Evolutionary conservation across 2,797 vertebrate species (phyloP), one percentile per base, ranked within the genome.

Genomic region (Halcyon leucocephala): DNA sequence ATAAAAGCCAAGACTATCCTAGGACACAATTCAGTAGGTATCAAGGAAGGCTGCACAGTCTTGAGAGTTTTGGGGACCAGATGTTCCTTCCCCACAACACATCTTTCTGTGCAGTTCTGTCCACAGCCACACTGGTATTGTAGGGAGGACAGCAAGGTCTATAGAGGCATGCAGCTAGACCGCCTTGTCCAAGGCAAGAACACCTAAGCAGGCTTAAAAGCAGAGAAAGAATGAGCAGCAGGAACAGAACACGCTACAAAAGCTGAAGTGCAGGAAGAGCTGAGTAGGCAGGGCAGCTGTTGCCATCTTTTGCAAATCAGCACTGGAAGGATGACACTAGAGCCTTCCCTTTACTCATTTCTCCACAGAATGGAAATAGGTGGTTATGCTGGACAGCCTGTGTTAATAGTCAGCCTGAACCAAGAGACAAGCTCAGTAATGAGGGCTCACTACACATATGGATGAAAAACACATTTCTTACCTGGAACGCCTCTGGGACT

Each of bases 401-500:
- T 28, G 33, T 33, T 19, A 71, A 42, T 9, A 74, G 46, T 12
- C 42, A 91, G 29, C 26, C 29, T 58, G 52, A 74, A 79, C 2
- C 42, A 84, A 18, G 52, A 79, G 18, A n/a, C 20, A 44, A 5
- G 5, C 44, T 48, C 19, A 7, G 18, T 14, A 57, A 1, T 12
- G 16, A 37, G 29, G 39, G 26, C 29, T 91, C 33, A 44, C n/a
- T 41, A 15, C 3, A 54, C 41, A 2, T 4, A 9, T 22, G 41
- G 35, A 77, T 10, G 21, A 51, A 76, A 65, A 51, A 6, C 22
- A 33, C 16, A 10, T 29, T 39, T 33, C 49, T 82, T 96, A 99
- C 99, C 99, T 99, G 72, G 99, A 98, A 70, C 99, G 99, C 90
- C 99, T 98, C 95, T 99, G 99, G 66, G 99, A 98, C 73, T 99